Conservation (phyloP, 2,888 invertebrate species). For the Anoncus sp. region DNA sequence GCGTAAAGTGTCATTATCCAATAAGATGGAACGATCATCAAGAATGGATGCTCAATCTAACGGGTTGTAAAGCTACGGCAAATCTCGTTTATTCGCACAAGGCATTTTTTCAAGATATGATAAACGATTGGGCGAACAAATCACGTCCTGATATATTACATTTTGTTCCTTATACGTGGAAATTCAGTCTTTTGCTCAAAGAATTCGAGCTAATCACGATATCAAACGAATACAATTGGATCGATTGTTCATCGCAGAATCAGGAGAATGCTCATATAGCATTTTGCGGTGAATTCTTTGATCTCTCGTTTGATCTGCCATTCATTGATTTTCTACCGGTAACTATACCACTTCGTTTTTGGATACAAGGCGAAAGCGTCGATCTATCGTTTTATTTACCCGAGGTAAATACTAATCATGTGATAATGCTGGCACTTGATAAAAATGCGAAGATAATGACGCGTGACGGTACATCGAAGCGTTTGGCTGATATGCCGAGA, state of each 20-base stretch:
- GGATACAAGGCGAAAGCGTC: constrained; percentile 97
- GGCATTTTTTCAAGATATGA: constrained; percentile 97
- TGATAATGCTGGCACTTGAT: constrained; percentile 92
- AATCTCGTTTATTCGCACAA: constrained; percentile 98
- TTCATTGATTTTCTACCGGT: constrained; percentile 97
- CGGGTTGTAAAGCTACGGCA: constrained; percentile 97
- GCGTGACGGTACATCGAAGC: constrained; percentile 87
- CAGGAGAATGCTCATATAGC: constrained; percentile 98
- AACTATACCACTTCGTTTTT: constrained; percentile 94
- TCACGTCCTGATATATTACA: constrained; percentile 95
- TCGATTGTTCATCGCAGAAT: constrained; percentile 98
- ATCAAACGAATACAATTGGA: constrained; percentile 99
- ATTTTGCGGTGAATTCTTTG: constrained; percentile 96
- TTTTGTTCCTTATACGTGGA: constrained; percentile 99
- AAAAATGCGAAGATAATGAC: constrained; percentile 94
- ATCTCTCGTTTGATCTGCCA: constrained; percentile 96
- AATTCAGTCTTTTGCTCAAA: constrained; percentile 94
- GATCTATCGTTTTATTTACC: constrained; percentile 96
- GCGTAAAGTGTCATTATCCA: constrained; percentile 95
- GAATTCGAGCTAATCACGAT: constrained; percentile 97
- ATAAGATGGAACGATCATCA: constrained; percentile 98
- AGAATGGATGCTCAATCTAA: constrained; percentile 95
- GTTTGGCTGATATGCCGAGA: constrained; percentile 84
- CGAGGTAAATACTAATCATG: constrained; percentile 94
- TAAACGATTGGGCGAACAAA: constrained; percentile 99